These are phyloP conservation scores for Seriola aureovittata DNA, from an alignment of 2,113 vertebrate species.

Conservation along the genomic window DNA sequence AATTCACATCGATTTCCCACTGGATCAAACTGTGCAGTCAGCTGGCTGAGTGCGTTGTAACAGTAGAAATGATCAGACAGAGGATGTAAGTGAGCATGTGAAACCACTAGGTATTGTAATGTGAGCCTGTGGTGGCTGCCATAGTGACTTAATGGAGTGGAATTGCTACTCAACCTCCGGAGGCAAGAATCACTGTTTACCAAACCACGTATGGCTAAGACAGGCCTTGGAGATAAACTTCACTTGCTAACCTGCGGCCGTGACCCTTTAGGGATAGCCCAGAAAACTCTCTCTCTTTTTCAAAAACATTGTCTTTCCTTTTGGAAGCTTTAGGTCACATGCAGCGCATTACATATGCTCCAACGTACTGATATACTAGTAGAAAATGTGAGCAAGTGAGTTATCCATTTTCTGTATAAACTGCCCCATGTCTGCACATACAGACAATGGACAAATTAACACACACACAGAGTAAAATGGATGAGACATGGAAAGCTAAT, in stretches of 20 bases:
- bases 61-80: constrained; percentile 53
- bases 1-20: constrained; percentile 55
- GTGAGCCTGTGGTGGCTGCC: constrained; percentile 56
- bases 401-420: background rate
- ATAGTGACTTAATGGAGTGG: constrained; percentile 69
- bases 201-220: constrained; percentile 33
- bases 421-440: background rate
- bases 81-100: constrained; percentile 62
- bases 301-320: constrained; percentile 32
- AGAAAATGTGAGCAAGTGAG: background rate
- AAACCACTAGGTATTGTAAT: constrained; percentile 67
- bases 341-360: constrained; percentile 15
- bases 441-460: constrained; percentile 17
- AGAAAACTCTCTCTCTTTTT: constrained; percentile 19
- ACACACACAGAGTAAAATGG: constrained; percentile 13
- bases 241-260: constrained; percentile 15
- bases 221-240: background rate
- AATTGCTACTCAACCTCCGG: constrained; percentile 54
- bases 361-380: background rate
- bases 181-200: constrained; percentile 69
- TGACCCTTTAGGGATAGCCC: constrained; percentile 12
- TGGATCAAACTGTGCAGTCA: constrained; percentile 52
- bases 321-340: constrained; percentile 40
- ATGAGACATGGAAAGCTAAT: constrained; percentile 37
- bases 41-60: constrained; percentile 45